Conservation (phyloP, 2,888 invertebrate species). For the Tiliacea citrago region DNA sequence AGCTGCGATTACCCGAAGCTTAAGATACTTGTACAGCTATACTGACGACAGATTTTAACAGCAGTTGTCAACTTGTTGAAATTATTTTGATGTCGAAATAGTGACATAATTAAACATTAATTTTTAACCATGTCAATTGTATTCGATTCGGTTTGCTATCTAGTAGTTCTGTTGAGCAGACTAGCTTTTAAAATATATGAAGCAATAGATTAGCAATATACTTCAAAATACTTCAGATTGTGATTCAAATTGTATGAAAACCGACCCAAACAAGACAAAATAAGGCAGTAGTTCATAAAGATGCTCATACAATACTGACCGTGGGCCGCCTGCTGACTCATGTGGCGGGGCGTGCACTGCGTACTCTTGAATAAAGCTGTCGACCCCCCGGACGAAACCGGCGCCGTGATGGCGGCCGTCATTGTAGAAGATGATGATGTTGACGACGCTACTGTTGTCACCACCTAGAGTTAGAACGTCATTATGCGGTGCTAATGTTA, state of each 20-base stretch:
- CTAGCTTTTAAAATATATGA: too few relatives aligned
- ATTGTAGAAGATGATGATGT: constrained; percentile 75
- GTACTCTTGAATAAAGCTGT: constrained; percentile 77
- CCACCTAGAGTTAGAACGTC: constrained; percentile 70
- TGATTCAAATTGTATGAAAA: neutral
- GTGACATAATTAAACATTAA: neutral
- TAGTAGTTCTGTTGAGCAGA: neutral
- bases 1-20: too few relatives aligned
- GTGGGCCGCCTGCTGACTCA: constrained; percentile 78
- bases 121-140: neutral
- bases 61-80: neutral
- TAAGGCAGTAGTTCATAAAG: constrained; percentile 25
- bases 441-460: constrained; percentile 80
- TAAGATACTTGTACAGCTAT: neutral
- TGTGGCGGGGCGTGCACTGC: constrained; percentile 76
- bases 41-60: neutral
- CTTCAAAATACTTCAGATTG: too few relatives aligned
- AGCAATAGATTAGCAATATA: too few relatives aligned
- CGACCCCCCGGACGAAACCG: constrained; percentile 68
- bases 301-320: constrained; percentile 68
- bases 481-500: neutral
- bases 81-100: neutral
- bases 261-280: constrained; percentile 41
- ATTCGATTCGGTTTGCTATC: neutral
- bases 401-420: constrained; percentile 72